These are phyloP conservation scores for Corythornis madagascariensis DNA, from an alignment of 2,113 vertebrate species.

Conservation along the genomic window DNA sequence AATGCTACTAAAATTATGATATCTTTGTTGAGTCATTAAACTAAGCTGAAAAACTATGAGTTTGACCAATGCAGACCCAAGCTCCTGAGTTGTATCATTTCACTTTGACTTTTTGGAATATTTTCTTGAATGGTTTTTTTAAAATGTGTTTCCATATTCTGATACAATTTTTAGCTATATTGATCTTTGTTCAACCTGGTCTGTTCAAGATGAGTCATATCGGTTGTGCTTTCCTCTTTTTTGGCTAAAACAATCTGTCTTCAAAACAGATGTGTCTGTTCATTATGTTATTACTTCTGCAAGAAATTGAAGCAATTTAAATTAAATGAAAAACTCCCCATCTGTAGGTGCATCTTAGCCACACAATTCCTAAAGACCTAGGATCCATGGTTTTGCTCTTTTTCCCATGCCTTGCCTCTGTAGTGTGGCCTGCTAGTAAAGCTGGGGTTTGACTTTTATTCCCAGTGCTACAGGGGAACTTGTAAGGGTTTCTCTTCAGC, in stretches of 20 bases:
- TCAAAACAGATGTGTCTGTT: not conserved
- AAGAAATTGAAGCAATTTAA: not conserved
- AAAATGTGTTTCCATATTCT: not conserved
- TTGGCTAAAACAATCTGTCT: not conserved
- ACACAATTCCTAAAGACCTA: not conserved
- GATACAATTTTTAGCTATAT: not conserved
- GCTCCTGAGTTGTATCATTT: not conserved
- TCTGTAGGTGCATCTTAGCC: not conserved
- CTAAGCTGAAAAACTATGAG: not conserved
- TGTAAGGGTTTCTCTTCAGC: not conserved
- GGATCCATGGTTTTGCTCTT: not conserved
- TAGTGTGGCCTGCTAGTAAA: not conserved
- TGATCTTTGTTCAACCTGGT: not conserved
- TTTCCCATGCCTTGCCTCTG: not conserved
- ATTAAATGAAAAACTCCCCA: not conserved
- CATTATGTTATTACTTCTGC: not conserved
- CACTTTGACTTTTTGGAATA: not conserved
- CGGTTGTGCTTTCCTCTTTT: not conserved
- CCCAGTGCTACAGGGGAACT: not conserved
- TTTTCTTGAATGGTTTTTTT: not conserved
- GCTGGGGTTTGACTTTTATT: not conserved
- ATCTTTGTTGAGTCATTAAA: not conserved
- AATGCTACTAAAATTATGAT: not conserved
- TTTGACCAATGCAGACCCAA: not conserved
- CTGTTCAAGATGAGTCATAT: not conserved